Evolutionary conservation across 2,888 invertebrate genomes (phyloP).

Genomic region (Phrixothrix hirtus): DNA sequence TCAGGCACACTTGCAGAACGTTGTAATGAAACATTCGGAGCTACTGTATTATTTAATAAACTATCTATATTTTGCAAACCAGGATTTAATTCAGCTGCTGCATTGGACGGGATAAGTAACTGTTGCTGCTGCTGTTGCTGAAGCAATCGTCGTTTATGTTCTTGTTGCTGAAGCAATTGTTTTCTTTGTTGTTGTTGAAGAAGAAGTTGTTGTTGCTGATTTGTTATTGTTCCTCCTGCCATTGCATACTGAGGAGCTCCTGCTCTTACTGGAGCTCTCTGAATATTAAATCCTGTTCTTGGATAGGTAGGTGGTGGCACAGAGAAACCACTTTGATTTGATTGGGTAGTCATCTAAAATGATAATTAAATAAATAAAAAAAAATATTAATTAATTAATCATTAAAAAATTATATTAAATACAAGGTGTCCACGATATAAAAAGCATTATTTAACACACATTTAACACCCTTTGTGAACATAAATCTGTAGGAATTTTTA

Average conservation of each 20-base stretch:
- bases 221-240: slow-evolving; percentile 36
- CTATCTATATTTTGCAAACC: slow-evolving; percentile 76
- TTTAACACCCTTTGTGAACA: no score
- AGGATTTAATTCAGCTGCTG: slow-evolving; percentile 61
- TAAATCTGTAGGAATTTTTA: no score
- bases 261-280: slow-evolving; percentile 34
- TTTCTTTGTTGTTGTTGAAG: slow-evolving; percentile 58
- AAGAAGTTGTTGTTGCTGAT: slow-evolving; percentile 53
- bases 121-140: slow-evolving; percentile 81
- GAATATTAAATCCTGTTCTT: slow-evolving; percentile 41
- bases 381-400: no score
- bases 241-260: slow-evolving; percentile 38
- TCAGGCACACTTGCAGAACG: slow-evolving; percentile 64
- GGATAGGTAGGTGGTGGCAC: slow-evolving; percentile 55
- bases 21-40: slow-evolving; percentile 87
- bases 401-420: no score
- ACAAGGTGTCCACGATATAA: no score
- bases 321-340: slow-evolving; percentile 43
- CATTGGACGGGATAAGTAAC: slow-evolving; percentile 77
- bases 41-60: slow-evolving; percentile 81
- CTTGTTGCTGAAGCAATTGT: slow-evolving; percentile 49
- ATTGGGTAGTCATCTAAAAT: slow-evolving; percentile 38
- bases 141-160: slow-evolving; percentile 69
- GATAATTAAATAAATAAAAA: neutral
- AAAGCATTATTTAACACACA: no score